Base-by-base conservation (phyloP, 2,888 invertebrate genomes). In the Strigamia maritima region DNA sequence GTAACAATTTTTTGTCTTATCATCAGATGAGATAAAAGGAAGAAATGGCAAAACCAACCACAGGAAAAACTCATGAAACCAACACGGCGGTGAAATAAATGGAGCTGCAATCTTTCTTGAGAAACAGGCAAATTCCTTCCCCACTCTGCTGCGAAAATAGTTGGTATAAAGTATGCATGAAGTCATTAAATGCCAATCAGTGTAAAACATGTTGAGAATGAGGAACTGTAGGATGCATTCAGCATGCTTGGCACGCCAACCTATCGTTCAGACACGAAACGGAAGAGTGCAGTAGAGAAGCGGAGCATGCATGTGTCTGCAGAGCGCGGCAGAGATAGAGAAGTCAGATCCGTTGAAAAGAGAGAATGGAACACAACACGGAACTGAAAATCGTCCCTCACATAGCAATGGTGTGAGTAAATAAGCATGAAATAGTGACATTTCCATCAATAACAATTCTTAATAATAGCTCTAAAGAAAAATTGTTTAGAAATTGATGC, bases 111-210 rank as follows among this genome's bases (percentile, higher is more conserved):
- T 65, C 65, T 65, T 65, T 65, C 65, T 65, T 65, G 26, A 65
- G 65, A 65, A 65, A 65, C 65, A 65, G 65, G 65, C 65, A 65
- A 65, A 65, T 65, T 65, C 65, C 65, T 65, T 65, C 65, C 65
- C 28, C 65, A 65, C 65, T 65, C 65, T 65, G 65, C 65, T 65
- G 65, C 65, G 65, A 65, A 65, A 65, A 65, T 65, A 65, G 65
- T 65, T 65, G 65, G 65, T 24, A 65, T 65, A 65, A 65, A 65
- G 65, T 65, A 65, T 65, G 65, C 65, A 65, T 65, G 65, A 65
- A 65, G 65, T 65, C 65, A 65, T 65, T 65, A 65, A 65, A 65
- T 65, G 65, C 65, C 65, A 65, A 65, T 65, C 65, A 65, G 65
- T 65, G 65, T 65, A 65, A 65, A 65, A 65, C 65, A 65, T 65